Percentiles rank a stretch among this genome's conserved stretches.
phyloP scores from a whole-genome alignment of 2,797 vertebrate species.

The Crocodylus rhombifer region DNA sequence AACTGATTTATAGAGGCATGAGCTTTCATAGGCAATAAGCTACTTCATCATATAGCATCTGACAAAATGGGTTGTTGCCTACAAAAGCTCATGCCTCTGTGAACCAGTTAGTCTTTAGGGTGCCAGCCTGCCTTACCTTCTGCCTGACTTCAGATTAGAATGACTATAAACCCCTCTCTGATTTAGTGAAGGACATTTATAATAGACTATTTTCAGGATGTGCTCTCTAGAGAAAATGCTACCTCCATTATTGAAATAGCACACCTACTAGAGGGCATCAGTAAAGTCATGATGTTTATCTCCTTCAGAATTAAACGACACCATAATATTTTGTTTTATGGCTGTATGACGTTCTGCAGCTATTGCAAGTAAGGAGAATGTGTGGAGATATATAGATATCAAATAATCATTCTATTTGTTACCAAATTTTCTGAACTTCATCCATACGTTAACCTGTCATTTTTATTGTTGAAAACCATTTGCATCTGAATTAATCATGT shows the following conservation, averaged over 20 bases:
- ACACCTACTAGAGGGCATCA: not conserved
- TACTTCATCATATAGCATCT: no score
- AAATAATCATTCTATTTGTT: not conserved
- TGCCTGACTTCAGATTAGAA: no score
- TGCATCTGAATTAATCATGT: not conserved
- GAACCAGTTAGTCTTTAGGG: no score
- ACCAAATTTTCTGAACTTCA: not conserved
- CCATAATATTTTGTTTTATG: not conserved
- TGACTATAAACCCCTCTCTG: not conserved
- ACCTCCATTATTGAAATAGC: not conserved
- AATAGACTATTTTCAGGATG: not conserved
- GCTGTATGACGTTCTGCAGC: not conserved
- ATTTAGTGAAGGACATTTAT: not conserved
- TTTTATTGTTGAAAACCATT: not conserved
- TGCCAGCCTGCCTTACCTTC: no score
- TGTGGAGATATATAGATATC: not conserved
- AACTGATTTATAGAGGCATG: no score
- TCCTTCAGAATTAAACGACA: not conserved
- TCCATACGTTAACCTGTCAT: not conserved
- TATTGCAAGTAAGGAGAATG: not conserved
- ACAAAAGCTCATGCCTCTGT: no score
- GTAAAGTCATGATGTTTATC: not conserved
- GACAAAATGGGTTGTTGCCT: no score
- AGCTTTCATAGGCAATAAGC: no score
- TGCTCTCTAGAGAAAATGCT: not conserved